These are phyloP conservation scores for Drosophila lutescens DNA, from an alignment of 2,888 invertebrate genomes.

Conservation along the genomic window DNA sequence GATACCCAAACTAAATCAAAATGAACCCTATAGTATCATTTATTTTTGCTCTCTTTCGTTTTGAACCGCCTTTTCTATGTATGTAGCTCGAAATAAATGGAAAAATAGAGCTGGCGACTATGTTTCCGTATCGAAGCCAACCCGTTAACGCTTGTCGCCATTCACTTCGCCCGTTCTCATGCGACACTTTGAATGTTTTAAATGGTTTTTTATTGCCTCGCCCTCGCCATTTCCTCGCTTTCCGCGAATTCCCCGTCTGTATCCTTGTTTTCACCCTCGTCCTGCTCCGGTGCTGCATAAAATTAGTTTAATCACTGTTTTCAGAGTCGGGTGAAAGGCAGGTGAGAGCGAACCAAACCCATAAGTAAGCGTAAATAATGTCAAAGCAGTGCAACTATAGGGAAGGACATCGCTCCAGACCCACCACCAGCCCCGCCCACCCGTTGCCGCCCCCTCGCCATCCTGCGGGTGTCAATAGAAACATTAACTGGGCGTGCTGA, in stretches of 20 bases:
- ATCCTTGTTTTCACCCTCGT: slow-evolving; percentile 38
- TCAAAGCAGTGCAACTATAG: slow-evolving; percentile 70
- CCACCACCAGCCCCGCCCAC: neutral
- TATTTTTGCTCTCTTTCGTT: neutral
- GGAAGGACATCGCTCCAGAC: slow-evolving; percentile 2
- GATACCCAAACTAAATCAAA: neutral
- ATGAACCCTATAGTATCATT: neutral
- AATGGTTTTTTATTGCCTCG: slow-evolving; percentile 73
- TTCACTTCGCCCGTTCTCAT: slow-evolving; percentile 47
- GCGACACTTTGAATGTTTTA: slow-evolving; percentile 81
- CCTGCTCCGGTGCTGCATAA: slow-evolving; percentile 67
- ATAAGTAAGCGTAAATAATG: slow-evolving; percentile 79
- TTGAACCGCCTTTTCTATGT: neutral
- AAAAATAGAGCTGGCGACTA: slow-evolving; percentile 22
- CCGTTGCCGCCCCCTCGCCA: too few relatives aligned
- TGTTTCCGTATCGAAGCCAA: slow-evolving; percentile 45
- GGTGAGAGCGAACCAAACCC: slow-evolving; percentile 49
- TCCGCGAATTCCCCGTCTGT: slow-evolving; percentile 14
- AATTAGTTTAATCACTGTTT: slow-evolving; percentile 78
- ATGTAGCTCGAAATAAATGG: slow-evolving; percentile 10
- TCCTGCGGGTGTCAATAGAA: slow-evolving; percentile 68
- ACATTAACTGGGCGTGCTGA: slow-evolving; percentile 77
- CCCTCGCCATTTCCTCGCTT: slow-evolving; percentile 18
- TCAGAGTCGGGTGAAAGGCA: slow-evolving; percentile 17
- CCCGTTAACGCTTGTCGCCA: slow-evolving; percentile 48